These are phyloP conservation scores for Hypomesus transpacificus DNA, from an alignment of 2,113 vertebrate genomes.

Conservation along the genomic window DNA sequence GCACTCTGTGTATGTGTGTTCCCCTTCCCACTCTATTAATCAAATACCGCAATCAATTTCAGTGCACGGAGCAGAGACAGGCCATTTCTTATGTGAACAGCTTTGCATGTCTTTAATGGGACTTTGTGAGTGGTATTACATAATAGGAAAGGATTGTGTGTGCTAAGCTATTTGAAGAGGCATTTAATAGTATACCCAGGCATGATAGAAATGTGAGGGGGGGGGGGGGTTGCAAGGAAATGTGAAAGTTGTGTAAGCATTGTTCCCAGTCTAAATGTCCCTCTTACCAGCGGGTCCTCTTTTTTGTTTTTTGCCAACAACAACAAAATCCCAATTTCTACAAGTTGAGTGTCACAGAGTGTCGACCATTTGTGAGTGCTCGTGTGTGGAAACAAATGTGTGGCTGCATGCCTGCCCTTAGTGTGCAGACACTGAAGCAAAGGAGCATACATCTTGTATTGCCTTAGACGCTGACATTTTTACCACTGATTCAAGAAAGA, in stretches of 20 bases:
- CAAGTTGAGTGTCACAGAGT: no score
- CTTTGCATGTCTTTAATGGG: conserved; percentile 44
- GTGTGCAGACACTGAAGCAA: conserved; percentile 20
- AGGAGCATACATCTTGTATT: conserved; percentile 60
- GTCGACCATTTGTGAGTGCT: not conserved
- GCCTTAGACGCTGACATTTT: conserved; percentile 50
- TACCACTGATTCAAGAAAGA: conserved; percentile 48
- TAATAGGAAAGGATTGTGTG: conserved; percentile 9
- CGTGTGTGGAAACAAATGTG: conserved; percentile 17
- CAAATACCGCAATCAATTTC: conserved; percentile 62
- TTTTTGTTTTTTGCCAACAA: no score
- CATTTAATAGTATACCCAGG: not conserved
- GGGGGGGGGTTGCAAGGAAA: not conserved
- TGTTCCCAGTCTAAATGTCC: not conserved
- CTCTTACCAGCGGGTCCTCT: no score
- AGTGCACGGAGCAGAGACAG: conserved; percentile 34
- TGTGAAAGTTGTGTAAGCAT: not conserved
- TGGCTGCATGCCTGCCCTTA: conserved; percentile 21
- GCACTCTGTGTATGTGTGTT: conserved; percentile 31
- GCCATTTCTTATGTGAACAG: conserved; percentile 43
- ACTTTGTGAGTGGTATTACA: conserved; percentile 31
- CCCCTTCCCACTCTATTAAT: conserved; percentile 56
- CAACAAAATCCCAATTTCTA: not conserved
- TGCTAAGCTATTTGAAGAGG: not conserved
- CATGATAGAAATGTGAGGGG: not conserved